Evolutionary conservation across 2,113 vertebrate genomes (phyloP).

Genomic region (Sander vitreus): DNA sequence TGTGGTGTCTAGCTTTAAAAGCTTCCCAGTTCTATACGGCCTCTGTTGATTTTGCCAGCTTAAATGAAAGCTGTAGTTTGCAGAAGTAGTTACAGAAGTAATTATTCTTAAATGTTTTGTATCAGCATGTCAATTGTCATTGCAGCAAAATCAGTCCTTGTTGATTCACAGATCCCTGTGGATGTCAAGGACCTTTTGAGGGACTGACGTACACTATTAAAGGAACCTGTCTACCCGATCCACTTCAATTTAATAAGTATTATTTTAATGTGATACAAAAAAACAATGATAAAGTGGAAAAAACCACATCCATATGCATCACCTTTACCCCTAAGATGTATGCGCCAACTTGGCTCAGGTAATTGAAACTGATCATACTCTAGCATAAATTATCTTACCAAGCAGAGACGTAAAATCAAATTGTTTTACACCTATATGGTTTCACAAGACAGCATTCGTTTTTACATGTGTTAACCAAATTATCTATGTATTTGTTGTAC

Average conservation of each 20-base stretch:
- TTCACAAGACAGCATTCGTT: background rate
- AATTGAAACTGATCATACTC: background rate
- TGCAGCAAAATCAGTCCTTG: background rate
- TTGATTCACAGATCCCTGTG: conserved; percentile 53
- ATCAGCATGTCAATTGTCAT: background rate
- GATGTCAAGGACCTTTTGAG: background rate
- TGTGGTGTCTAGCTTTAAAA: too few relatives aligned
- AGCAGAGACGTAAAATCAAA: background rate
- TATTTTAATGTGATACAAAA: background rate
- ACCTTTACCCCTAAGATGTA: conserved; percentile 39
- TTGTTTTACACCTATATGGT: background rate
- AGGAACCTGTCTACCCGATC: conserved; percentile 57
- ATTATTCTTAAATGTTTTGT: background rate
- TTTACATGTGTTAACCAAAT: background rate
- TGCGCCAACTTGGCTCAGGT: conserved; percentile 44
- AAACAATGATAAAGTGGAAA: fast-evolving
- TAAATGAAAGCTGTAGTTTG: too few relatives aligned
- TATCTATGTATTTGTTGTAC: background rate
- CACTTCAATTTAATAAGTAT: conserved; percentile 66
- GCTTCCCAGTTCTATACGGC: background rate
- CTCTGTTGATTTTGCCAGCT: too few relatives aligned
- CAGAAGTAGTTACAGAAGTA: too few relatives aligned
- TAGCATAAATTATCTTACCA: background rate
- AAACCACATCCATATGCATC: conserved; percentile 61
- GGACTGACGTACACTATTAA: background rate